Evolutionary conservation across 1,140 invertebrate species (phyloP).

Genomic region (Ceratina japonica): DNA sequence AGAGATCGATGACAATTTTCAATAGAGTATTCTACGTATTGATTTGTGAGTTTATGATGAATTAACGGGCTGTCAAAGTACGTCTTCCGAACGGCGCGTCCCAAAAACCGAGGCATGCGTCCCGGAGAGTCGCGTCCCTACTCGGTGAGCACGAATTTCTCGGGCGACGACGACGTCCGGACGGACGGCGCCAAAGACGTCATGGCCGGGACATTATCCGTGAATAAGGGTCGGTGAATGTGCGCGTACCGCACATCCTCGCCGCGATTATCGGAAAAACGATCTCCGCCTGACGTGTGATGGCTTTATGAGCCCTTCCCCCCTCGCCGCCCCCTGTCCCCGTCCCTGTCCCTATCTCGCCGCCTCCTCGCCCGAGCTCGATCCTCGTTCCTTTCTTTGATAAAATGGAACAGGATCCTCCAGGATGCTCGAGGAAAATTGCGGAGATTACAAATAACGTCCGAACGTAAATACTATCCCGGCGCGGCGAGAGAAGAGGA

Average conservation of each 20-base stretch:
- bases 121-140: too few species aligned
- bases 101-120: too few species aligned
- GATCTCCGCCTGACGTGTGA: constrained; percentile 50
- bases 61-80: too few species aligned
- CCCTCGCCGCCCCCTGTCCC: not conserved
- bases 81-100: too few species aligned
- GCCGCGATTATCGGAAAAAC: constrained; percentile 56
- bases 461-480: constrained; percentile 34
- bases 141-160: constrained; percentile 17
- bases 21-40: too few species aligned
- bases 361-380: not conserved
- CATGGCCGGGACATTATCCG: constrained; percentile 39
- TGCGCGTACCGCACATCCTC: constrained; percentile 34
- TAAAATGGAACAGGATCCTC: constrained; percentile 30
- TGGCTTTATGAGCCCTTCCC: constrained; percentile 48
- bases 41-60: too few species aligned
- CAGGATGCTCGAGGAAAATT: constrained; percentile 34
- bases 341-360: too few species aligned
- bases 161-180: not conserved
- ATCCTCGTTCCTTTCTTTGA: constrained; percentile 17
- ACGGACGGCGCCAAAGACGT: constrained; percentile 25
- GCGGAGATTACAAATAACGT: constrained; percentile 46
- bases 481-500: not conserved
- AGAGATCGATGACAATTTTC: too few species aligned
- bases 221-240: constrained; percentile 36